Conservation (phyloP, 2,113 vertebrate species). For the Oreochromis spilurus region DNA sequence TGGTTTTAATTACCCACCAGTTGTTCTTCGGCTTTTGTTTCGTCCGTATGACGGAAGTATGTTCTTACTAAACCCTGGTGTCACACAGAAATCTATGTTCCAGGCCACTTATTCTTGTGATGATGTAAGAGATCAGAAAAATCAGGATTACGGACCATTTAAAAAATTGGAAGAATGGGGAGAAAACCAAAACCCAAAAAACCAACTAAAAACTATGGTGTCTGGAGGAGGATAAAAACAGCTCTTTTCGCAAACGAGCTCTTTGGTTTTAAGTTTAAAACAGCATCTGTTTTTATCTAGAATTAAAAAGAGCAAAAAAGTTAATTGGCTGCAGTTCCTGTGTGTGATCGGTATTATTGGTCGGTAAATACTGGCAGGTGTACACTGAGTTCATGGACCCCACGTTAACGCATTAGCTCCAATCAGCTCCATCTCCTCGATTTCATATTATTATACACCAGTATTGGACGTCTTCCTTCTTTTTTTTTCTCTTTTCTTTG, state of each 20-base stretch:
- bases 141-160: background rate
- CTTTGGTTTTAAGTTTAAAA: background rate
- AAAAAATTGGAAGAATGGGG: background rate
- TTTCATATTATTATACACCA: background rate
- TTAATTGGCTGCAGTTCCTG: background rate
- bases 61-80: background rate
- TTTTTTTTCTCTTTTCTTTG: background rate
- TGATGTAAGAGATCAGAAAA: background rate
- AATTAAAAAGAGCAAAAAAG: background rate
- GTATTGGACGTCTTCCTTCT: accelerated
- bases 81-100: background rate
- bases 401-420: background rate
- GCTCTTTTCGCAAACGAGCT: background rate
- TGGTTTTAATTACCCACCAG: background rate
- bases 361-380: background rate
- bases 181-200: background rate
- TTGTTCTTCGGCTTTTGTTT: background rate
- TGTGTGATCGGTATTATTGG: background rate
- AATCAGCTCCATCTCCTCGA: background rate
- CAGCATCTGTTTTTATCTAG: background rate
- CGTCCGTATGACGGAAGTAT: background rate
- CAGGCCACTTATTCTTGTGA: background rate
- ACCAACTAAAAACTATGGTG: background rate
- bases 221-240: too few species aligned
- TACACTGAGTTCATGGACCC: background rate